Percentiles rank a stretch among this genome's conserved stretches.
phyloP scores from a whole-genome alignment of 2,888 invertebrate species.

The Lithophane ornitopus region DNA sequence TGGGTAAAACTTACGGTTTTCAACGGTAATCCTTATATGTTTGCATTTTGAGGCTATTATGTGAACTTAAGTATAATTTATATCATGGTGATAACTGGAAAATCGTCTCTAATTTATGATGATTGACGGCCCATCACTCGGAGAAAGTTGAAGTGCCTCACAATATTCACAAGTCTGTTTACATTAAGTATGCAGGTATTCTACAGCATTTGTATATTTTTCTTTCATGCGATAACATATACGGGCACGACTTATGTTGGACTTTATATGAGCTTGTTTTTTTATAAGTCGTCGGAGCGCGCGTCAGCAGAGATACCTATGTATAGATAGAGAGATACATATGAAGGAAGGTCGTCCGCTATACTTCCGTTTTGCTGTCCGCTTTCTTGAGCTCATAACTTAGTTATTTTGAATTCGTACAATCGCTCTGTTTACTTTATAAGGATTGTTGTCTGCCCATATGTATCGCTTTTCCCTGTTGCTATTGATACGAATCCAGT shows the following conservation, averaged over 20 bases:
- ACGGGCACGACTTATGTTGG: constrained; percentile 66
- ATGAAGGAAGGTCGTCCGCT: constrained; percentile 72
- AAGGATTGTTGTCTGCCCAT: constrained; percentile 64
- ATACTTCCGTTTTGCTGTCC: constrained; percentile 73
- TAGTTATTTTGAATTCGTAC: constrained; percentile 72
- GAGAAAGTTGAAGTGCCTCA: constrained; percentile 87
- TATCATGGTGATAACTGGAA: constrained; percentile 83
- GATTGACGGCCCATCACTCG: constrained; percentile 86
- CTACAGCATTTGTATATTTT: constrained; percentile 74
- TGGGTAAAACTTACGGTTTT: not conserved
- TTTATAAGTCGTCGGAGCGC: constrained; percentile 64
- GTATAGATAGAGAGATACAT: no score
- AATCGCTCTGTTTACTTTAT: constrained; percentile 66
- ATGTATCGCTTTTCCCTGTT: constrained; percentile 64
- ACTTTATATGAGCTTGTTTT: constrained; percentile 64
- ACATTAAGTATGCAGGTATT: constrained; percentile 79
- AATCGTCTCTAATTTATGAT: constrained; percentile 84
- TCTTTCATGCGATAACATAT: constrained; percentile 70
- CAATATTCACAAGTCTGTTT: constrained; percentile 84
- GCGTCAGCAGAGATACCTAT: constrained; percentile 61
- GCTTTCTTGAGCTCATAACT: constrained; percentile 75
- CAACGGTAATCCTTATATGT: not conserved
- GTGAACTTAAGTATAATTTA: constrained; percentile 66
- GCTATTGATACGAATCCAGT: constrained; percentile 59
- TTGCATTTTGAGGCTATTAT: constrained; percentile 27